Evolutionary conservation across 2,888 invertebrate genomes (phyloP).

Genomic region (Chalcis sispes): DNA sequence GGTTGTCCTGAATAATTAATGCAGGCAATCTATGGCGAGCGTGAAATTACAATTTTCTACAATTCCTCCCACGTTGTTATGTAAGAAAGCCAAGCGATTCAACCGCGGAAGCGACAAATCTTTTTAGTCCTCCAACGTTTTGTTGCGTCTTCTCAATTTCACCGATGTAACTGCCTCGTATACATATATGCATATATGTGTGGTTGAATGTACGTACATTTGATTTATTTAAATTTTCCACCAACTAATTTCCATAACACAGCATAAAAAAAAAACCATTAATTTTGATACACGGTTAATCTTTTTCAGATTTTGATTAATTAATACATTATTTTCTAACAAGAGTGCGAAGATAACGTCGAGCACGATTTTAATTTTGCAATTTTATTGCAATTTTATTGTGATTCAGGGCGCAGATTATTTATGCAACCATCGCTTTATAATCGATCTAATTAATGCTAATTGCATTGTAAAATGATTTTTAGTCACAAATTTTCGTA

Average conservation of each 20-base stretch:
- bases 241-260: too few species aligned
- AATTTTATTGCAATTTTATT: background rate
- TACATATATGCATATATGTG: too few species aligned
- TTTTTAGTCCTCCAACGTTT: background rate
- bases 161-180: background rate
- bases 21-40: background rate
- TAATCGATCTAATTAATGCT: too few species aligned
- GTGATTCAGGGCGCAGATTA: background rate
- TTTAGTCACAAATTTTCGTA: background rate
- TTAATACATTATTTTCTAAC: too few species aligned
- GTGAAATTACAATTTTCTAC: conserved; percentile 8
- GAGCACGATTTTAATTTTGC: background rate
- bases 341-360: background rate
- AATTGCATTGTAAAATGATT: too few species aligned
- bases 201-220: too few species aligned
- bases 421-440: background rate
- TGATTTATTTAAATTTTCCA: too few species aligned
- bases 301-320: too few species aligned
- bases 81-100: too few species aligned
- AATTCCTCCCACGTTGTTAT: background rate
- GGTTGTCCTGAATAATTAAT: too few species aligned
- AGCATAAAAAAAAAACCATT: too few species aligned
- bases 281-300: too few species aligned
- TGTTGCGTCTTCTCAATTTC: background rate
- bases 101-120: conserved; percentile 4